These are phyloP conservation scores for Cheilosia vulpina DNA, from an alignment of 2,888 invertebrate species.

Conservation along the genomic window DNA sequence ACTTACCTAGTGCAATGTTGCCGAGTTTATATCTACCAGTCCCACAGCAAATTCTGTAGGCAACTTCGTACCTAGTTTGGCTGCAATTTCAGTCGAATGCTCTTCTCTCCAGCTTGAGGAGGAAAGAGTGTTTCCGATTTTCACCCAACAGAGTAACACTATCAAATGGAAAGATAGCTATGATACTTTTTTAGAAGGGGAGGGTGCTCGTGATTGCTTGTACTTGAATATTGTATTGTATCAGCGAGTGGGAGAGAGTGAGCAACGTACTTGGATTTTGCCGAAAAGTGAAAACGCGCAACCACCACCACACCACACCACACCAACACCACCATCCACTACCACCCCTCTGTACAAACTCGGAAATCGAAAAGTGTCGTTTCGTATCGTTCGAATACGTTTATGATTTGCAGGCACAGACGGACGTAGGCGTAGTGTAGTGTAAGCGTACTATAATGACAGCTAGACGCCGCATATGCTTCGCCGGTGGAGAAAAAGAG, in stretches of 20 bases:
- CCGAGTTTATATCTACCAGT: slow-evolving; percentile 79
- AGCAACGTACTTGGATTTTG: slow-evolving; percentile 28
- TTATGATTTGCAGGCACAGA: neutral
- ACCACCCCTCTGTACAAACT: neutral
- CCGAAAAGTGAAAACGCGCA: slow-evolving; percentile 53
- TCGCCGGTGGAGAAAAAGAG: slow-evolving; percentile 45
- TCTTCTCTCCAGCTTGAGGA: neutral
- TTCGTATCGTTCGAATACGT: slow-evolving; percentile 27
- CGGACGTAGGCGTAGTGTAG: neutral
- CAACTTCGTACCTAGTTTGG: slow-evolving; percentile 27
- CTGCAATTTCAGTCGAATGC: slow-evolving; percentile 32
- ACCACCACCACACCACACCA: neutral
- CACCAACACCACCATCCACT: no score
- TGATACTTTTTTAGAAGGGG: no score
- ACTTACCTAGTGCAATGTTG: slow-evolving; percentile 80
- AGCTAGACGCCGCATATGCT: no score
- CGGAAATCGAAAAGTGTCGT: neutral
- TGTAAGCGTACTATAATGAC: neutral
- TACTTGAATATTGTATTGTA: no score
- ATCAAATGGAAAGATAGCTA: no score
- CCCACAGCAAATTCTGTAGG: slow-evolving; percentile 69
- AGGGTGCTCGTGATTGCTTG: no score
- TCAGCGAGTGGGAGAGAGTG: neutral
- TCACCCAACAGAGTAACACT: no score
- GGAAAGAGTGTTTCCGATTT: slow-evolving; percentile 2